Base-by-base conservation (phyloP, 1,140 invertebrate genomes). In the Maniola jurtina region DNA sequence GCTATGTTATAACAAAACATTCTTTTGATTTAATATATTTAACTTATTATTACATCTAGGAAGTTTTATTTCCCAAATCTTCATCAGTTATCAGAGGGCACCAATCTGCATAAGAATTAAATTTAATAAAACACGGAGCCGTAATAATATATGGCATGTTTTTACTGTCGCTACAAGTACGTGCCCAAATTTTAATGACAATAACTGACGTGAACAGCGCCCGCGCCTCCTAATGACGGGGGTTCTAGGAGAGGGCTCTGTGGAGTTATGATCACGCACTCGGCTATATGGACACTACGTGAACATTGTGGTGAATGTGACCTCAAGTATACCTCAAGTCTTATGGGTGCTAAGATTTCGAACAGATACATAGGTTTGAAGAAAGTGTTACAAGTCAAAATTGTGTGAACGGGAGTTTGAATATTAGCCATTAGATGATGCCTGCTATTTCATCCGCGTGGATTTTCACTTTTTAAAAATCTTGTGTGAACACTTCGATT, bases 111-210 rank as follows among this genome's bases (percentile, higher is more conserved):
- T 64, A 56, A 35, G 11, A 45, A 56, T 64, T 47, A 36, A 47
- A 14, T 33, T 57, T 47, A 64, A 47, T 64, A 42, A 55, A 56
- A 57, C 38, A 64, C 54, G 55, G 15, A 40, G 40, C 52, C 52
- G 33, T 55, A 55, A 55, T 25, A 9, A 16, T 13, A 55, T 55
- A 34, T 57, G 38, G 13, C 33, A 25, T 61, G 1, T 73, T 71
- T 75, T 67, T 68, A 54, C 61, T 13, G 40, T 55, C 48, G 38
- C 64, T 72, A 71, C 64, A 64, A 25, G 25, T 25, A 25, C 80
- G 79, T 80, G 79, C 61, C 65, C 57, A 76, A 70, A 73, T 78
- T 83, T 80, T 84, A 81, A 86, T 75, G 74, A 75, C 47, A 79
- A 79, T 79, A 73, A 77, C 73, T 66, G 68, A 79, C 74, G 80